Percentiles rank a stretch among this genome's conserved stretches.
Conservation (phyloP, 2,113 vertebrate genomes). For the Nothocercus nigrocapillus region DNA sequence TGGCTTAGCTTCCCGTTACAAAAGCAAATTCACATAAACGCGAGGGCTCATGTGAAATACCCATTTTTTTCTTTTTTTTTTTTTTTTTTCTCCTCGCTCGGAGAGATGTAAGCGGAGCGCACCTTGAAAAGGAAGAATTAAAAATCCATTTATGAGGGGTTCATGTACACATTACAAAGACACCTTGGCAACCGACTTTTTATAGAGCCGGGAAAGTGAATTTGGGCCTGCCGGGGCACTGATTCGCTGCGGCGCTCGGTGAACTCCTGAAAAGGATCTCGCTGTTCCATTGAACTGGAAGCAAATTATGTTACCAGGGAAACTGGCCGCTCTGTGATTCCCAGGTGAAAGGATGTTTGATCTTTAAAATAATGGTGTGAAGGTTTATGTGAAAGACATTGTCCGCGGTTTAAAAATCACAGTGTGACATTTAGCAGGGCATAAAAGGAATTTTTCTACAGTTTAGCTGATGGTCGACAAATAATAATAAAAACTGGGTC, state of each 20-base stretch:
- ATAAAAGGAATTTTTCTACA: conserved; percentile 36
- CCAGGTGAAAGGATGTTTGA: conserved; percentile 72
- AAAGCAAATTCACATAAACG: not conserved
- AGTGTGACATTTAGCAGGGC: conserved; percentile 52
- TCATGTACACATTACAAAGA: conserved; percentile 58
- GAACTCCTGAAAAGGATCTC: conserved; percentile 48
- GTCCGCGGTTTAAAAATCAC: conserved; percentile 56
- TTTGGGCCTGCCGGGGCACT: not conserved
- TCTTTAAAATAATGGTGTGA: conserved; percentile 71
- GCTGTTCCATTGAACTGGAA: conserved; percentile 62
- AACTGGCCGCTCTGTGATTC: conserved; percentile 43
- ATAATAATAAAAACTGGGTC: conserved; percentile 23
- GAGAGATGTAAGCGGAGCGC: not conserved
- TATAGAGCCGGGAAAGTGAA: conserved; percentile 11
- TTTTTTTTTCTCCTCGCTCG: not conserved
- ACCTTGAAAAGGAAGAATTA: conserved; percentile 61
- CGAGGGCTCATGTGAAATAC: not conserved
- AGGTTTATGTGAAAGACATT: conserved; percentile 53
- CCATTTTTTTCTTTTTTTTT: not conserved
- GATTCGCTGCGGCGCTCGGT: conserved; percentile 5
- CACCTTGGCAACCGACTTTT: conserved; percentile 60
- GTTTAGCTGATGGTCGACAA: conserved; percentile 53
- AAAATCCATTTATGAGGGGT: conserved; percentile 63
- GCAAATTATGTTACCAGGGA: conserved; percentile 62
- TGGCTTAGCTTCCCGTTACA: conserved; percentile 13